Percentiles rank a stretch among this genome's conserved stretches.
phyloP scores from a whole-genome alignment of 2,113 vertebrate genomes.

The Prochilodus magdalenae region DNA sequence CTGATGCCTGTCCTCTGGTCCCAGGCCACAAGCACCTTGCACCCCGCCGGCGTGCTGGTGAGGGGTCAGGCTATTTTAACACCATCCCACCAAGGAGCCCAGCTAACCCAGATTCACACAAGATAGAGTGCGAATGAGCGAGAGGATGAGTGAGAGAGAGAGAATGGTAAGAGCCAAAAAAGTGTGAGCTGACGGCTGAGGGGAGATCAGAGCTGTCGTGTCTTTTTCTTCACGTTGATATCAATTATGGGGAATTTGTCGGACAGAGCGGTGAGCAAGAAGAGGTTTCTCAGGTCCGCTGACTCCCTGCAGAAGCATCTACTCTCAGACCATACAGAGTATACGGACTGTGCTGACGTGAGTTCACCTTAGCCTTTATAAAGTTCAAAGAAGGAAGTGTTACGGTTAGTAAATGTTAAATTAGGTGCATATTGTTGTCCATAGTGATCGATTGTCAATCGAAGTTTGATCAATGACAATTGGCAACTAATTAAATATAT shows the following conservation, averaged over 20 bases:
- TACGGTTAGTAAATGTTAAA: not conserved
- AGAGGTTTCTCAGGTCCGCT: slow-evolving; percentile 61
- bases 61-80: slow-evolving; percentile 76
- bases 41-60: slow-evolving; percentile 55
- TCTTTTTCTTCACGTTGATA: slow-evolving; percentile 51
- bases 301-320: slow-evolving; percentile 73
- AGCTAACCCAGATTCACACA: slow-evolving; percentile 74
- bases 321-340: slow-evolving; percentile 65
- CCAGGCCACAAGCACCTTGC: slow-evolving; percentile 34
- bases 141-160: slow-evolving; percentile 52
- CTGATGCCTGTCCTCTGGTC: slow-evolving; percentile 30
- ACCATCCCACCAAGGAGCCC: slow-evolving; percentile 65
- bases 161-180: not conserved
- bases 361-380: slow-evolving; percentile 54
- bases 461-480: not conserved
- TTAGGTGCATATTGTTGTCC: not conserved
- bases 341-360: slow-evolving; percentile 62
- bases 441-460: not conserved
- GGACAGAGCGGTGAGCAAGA: slow-evolving; percentile 70
- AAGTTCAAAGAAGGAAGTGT: not conserved
- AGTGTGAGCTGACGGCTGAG: slow-evolving; percentile 3
- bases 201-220: not conserved
- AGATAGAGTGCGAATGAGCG: slow-evolving; percentile 53
- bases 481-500: not conserved
- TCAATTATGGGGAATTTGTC: slow-evolving; percentile 74